Evolutionary conservation across 2,888 invertebrate genomes (phyloP), one percentile per base, ranked within the genome.

Genomic region (Margaritifera margaritifera): DNA sequence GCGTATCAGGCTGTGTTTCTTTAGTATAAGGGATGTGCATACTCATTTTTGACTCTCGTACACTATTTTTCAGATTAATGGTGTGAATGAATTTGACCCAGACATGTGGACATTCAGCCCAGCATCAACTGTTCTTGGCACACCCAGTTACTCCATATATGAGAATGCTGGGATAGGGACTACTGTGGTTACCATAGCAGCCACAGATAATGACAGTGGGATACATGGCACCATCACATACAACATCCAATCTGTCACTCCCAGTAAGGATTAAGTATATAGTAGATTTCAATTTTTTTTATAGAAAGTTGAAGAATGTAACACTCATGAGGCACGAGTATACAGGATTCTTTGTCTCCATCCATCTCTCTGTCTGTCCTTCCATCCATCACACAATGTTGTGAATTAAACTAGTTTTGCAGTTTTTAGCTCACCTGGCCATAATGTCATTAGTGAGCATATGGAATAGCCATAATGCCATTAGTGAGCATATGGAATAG

Each of bases 121-220:
- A 20, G 18, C 3, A 8, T 19, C 19, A 11, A 0, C 42, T 18
- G 15, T 1, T 42, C 42, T 15, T 42, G 2, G 3, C 31, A 1
- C 1, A 11, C 42, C 42, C 42, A 42, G 15, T 42, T 42, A 42
- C 42, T 25, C 24, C 2, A 25, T 76, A 3, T n/a, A 60, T 11
- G 74, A 74, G 58, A 52, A 68, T 52, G 64, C 52, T 18, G 50
- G 53, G 6, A 50, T 65, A 2, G 74, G 71, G 4, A 71, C 74
- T 20, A 65, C 64, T 20, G 42, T 74, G 22, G 68, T 71, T 11
- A 71, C 63, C 11, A 20, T 71, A 15, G 59, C 62, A 20, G 73
- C 73, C 25, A 68, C 62, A 22, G 73, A 73, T 27, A 58, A 19
- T 6, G 73, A 73, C 55, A 53, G 22, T n/a, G 73, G 73, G 19